Evolutionary conservation across 2,888 invertebrate genomes (phyloP).

Genomic region (Lapara coniferarum): DNA sequence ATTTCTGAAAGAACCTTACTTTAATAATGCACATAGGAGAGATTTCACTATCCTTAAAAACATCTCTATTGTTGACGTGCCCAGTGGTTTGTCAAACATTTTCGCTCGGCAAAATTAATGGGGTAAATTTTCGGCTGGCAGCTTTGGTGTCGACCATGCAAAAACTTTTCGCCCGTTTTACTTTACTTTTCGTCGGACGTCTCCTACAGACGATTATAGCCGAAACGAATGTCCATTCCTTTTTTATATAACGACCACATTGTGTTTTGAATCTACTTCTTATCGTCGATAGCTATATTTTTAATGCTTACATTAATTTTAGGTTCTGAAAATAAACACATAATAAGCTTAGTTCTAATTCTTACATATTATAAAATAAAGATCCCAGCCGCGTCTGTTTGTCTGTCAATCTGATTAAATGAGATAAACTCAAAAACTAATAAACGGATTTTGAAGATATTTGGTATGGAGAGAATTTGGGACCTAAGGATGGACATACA

Average conservation of each 20-base stretch:
- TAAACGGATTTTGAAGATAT: too few species aligned
- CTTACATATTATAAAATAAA: too few species aligned
- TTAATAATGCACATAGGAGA: not conserved
- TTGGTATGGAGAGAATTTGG: too few species aligned
- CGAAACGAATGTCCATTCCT: constrained; percentile 40
- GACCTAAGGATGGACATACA: too few species aligned
- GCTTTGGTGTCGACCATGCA: constrained; percentile 45
- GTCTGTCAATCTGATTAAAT: too few species aligned
- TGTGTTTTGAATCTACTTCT: constrained; percentile 37
- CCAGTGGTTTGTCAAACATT: constrained; percentile 54
- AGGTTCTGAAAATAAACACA: too few species aligned
- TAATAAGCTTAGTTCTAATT: too few species aligned
- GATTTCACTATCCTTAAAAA: not conserved
- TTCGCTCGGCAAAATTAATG: constrained; percentile 54
- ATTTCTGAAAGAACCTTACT: not conserved
- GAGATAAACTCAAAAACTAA: too few species aligned
- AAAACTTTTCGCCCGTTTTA: constrained; percentile 50
- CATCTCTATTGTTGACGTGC: constrained; percentile 31
- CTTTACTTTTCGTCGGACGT: constrained; percentile 43
- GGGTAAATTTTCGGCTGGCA: constrained; percentile 45
- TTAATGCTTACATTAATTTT: too few species aligned
- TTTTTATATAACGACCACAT: constrained; percentile 32
- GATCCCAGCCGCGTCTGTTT: too few species aligned
- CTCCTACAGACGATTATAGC: constrained; percentile 43
- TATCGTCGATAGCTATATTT: constrained; percentile 27